These are phyloP conservation scores for Elgaria multicarinata DNA, from an alignment of 2,113 vertebrate species.

Conservation along the genomic window DNA sequence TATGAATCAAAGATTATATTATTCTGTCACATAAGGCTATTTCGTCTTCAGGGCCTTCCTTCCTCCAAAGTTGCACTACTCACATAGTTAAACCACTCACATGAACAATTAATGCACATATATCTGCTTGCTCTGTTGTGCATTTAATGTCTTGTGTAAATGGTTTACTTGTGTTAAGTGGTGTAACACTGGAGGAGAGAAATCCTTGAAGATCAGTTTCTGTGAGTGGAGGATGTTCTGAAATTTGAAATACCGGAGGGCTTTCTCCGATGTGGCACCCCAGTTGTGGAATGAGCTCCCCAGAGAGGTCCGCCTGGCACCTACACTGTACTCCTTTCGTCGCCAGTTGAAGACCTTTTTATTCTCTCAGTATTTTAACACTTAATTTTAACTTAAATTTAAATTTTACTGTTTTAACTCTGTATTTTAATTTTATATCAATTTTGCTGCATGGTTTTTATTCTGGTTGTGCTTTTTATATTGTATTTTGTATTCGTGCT, in stretches of 20 bases:
- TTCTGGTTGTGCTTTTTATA: no score
- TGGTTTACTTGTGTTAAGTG: neutral
- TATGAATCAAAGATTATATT: neutral
- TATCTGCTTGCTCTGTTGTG: neutral
- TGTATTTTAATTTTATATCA: no score
- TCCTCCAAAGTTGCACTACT: neutral
- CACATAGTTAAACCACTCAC: neutral
- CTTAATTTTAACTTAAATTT: no score
- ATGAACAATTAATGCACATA: neutral
- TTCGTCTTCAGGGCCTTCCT: neutral
- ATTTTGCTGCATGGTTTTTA: no score
- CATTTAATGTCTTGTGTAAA: neutral
- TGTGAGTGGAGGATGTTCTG: neutral
- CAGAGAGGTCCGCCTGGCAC: no score
- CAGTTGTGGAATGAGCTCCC: no score
- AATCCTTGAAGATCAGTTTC: neutral
- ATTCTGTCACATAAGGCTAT: neutral
- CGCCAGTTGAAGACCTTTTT: no score
- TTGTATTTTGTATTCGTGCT: no score
- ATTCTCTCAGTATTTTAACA: no score
- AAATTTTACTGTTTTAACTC: no score
- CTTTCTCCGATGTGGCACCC: neutral
- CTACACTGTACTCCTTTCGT: no score
- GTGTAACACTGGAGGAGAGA: neutral
- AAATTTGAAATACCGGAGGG: neutral